phyloP scores from a whole-genome alignment of 37 sponge, comb jelly and placozoan species.

The Spongilla lacustris region DNA sequence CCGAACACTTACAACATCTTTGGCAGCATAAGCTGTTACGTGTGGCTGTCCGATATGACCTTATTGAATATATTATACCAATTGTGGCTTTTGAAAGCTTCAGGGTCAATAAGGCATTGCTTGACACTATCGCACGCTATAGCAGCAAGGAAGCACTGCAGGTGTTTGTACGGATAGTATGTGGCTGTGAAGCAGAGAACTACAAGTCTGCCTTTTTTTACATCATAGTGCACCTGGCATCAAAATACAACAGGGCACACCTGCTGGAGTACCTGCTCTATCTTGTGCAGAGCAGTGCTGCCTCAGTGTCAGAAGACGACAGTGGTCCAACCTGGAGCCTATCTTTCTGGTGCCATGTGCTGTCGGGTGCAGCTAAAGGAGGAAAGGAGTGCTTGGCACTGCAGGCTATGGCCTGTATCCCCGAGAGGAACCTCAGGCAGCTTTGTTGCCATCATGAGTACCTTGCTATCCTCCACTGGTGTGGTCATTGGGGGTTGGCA shows the following conservation, averaged over 20 bases:
- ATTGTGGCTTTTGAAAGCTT: neutral
- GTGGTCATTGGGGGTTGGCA: constrained; percentile 72
- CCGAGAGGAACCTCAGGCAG: constrained; percentile 11
- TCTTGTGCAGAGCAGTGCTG: neutral
- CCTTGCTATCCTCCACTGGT: constrained; percentile 33
- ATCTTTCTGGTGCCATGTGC: constrained; percentile 27
- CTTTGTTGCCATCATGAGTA: neutral
- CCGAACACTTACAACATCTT: neutral
- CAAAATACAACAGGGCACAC: neutral
- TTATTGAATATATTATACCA: neutral
- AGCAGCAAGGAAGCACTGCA: neutral
- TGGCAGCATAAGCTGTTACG: neutral
- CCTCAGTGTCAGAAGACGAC: neutral
- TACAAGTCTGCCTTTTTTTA: neutral
- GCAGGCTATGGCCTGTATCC: constrained; percentile 4
- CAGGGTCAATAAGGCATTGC: neutral
- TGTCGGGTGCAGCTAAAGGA: constrained; percentile 5
- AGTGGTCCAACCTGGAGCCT: neutral
- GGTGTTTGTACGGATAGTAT: neutral
- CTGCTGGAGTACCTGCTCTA: constrained; percentile 3
- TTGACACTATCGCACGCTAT: neutral
- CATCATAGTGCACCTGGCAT: neutral
- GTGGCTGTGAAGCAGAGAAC: neutral
- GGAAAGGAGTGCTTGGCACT: constrained; percentile 24
- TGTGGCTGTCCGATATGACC: neutral